Conservation (phyloP, 1,140 invertebrate genomes). For the Macrobrachium rosenbergii region DNA sequence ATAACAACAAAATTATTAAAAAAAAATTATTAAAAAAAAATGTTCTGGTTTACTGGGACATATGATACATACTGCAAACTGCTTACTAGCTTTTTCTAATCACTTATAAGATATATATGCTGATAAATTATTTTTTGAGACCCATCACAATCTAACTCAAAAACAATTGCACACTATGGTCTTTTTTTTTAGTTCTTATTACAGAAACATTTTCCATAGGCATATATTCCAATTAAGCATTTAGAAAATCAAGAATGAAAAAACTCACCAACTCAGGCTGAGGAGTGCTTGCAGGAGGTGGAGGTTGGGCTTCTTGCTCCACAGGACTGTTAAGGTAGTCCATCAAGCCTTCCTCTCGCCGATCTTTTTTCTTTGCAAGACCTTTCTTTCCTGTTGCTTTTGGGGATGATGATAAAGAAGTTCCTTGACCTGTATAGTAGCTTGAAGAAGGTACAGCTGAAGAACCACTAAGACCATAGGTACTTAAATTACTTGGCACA, state of each 20-base stretch:
- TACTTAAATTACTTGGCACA: constrained; percentile 60
- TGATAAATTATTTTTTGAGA: not conserved
- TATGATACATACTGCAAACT: not conserved
- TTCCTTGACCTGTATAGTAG: constrained; percentile 60
- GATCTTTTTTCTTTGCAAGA: constrained; percentile 21
- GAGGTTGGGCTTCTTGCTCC: constrained; percentile 23
- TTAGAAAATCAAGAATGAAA: not conserved
- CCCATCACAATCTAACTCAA: not conserved
- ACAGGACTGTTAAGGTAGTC: constrained; percentile 48
- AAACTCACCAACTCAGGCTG: constrained; percentile 32
- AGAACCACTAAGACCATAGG: constrained; percentile 46
- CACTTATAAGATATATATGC: not conserved
- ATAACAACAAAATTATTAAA: constrained; percentile 3
- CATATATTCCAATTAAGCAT: not conserved
- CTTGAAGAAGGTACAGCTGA: constrained; percentile 13
- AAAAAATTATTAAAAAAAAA: not conserved
- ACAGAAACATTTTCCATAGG: not conserved
- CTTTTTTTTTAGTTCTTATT: not conserved
- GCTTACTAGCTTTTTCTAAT: not conserved
- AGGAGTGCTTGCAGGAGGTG: not conserved
- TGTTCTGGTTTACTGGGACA: not conserved
- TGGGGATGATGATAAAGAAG: constrained; percentile 27
- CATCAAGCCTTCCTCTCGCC: constrained; percentile 40
- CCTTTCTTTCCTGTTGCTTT: constrained; percentile 32
- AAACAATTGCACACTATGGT: not conserved